Base-by-base conservation (phyloP, 2,113 vertebrate species). In the Sclerurus mexicanus region DNA sequence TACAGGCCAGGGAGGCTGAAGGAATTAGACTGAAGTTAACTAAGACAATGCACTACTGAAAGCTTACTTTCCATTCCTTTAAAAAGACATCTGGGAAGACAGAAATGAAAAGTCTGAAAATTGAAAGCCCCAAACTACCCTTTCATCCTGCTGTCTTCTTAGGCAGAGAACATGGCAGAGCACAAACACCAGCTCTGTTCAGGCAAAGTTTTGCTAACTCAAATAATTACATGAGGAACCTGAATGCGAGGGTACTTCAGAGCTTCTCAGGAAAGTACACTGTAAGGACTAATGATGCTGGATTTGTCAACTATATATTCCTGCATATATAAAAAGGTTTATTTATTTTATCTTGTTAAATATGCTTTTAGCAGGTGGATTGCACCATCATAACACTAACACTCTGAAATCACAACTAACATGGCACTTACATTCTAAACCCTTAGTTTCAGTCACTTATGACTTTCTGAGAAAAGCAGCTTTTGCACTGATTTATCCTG, bases 401-500 rank as follows among this genome's bases (percentile, higher is more conserved):
- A 14, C 40, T 68, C 78, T 81, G 68, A 78, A 92, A 74, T 52
- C 9, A 35, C 78, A 85, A 62, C 71, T 93, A 79, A 78, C 62
- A 64, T 24, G 56, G 60, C 81, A 87, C 52, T 93, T 92, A 49
- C 0, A 14, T 81, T 74, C 93, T 78, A 90, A 95, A 60, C 40
- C 24, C 35, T 75, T 87, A 64, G 89, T 94, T 95, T 94, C 86
- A 87, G 84, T 69, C 81, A 87, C 71, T 89, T 84, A 44, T 1
- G 94, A 95, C 68, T 95, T 95, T 79, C 87, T 87, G 44, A 92
- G 87, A 87, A 91, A 92, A 89, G 94, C 10, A 85, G 87, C 53
- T 87, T 95, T 94, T 90, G 83, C 77, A 42, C 35, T 96, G 93
- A 93, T 97, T 95, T 95, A 96, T 96, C 50, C 33, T 79, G 28